These are phyloP conservation scores for Sepiola atlantica DNA, from an alignment of 2,888 invertebrate genomes.

Conservation along the genomic window DNA sequence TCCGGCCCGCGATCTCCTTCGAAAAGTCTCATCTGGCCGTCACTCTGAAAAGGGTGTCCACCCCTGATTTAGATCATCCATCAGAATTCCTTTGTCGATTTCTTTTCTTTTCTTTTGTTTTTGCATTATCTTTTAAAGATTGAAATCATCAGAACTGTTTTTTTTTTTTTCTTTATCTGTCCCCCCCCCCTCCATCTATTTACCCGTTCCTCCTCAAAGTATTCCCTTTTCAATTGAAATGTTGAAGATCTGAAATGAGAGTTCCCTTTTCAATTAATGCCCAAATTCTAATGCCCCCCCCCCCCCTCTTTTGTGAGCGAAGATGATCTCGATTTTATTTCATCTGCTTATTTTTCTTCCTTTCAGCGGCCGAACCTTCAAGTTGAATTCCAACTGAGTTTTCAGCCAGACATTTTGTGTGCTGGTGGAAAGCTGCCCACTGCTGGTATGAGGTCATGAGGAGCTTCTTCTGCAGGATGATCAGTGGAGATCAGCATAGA, in stretches of 20 bases:
- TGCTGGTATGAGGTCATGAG: slow-evolving; percentile 62
- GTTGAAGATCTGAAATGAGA: neutral
- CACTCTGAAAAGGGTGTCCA: no score
- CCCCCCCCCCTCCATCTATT: neutral
- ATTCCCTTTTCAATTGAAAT: neutral
- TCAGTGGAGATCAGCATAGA: slow-evolving; percentile 17
- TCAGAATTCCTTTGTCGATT: no score
- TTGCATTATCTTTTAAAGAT: no score
- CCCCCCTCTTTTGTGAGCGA: neutral
- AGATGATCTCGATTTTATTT: neutral
- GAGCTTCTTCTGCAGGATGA: neutral
- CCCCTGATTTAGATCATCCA: no score
- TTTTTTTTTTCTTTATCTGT: neutral
- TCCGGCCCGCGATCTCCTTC: no score
- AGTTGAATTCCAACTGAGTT: slow-evolving; percentile 49
- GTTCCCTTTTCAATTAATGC: neutral
- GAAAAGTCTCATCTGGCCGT: no score
- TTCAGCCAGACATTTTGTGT: slow-evolving; percentile 81
- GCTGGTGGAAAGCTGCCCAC: slow-evolving; percentile 87
- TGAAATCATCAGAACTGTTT: neutral
- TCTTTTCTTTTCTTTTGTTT: no score
- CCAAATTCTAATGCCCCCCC: neutral
- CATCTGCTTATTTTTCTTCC: slow-evolving; percentile 35
- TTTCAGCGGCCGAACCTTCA: slow-evolving; percentile 58
- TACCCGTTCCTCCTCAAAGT: neutral